phyloP scores from a whole-genome alignment of 2,888 invertebrate species.

The Diarsia brunnea region DNA sequence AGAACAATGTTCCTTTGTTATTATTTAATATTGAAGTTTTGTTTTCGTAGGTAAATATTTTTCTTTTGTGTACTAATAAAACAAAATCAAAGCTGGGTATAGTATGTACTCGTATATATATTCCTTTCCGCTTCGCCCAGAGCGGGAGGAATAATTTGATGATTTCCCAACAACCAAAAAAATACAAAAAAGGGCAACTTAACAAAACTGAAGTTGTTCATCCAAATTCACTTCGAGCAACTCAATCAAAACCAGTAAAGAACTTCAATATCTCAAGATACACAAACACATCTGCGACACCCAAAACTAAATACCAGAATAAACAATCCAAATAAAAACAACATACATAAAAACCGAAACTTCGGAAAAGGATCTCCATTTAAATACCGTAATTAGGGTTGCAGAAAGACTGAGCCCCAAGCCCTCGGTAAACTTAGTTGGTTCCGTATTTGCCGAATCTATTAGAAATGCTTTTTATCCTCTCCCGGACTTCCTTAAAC shows the following conservation, averaged over 20 bases:
- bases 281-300: constrained; percentile 31
- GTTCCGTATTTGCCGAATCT: constrained; percentile 54
- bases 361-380: constrained; percentile 36
- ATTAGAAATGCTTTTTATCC: constrained; percentile 48
- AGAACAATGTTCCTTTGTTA: neutral
- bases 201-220: neutral
- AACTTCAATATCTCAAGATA: neutral
- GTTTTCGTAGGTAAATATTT: constrained; percentile 17
- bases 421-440: constrained; percentile 30
- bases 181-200: too few species aligned
- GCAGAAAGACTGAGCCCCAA: constrained; percentile 14
- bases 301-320: constrained; percentile 11
- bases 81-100: neutral
- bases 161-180: too few species aligned
- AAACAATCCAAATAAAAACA: constrained; percentile 17
- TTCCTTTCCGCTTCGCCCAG: too few species aligned
- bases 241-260: constrained; percentile 3
- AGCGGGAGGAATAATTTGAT: too few species aligned
- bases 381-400: constrained; percentile 52
- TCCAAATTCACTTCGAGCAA: constrained; percentile 5
- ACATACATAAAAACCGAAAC: constrained; percentile 32
- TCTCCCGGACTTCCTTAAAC: constrained; percentile 24
- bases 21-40: neutral
- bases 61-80: neutral
- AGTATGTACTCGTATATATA: too few species aligned